Base-by-base conservation (phyloP, 2,797 vertebrate genomes). In the Prunella strophiata region DNA sequence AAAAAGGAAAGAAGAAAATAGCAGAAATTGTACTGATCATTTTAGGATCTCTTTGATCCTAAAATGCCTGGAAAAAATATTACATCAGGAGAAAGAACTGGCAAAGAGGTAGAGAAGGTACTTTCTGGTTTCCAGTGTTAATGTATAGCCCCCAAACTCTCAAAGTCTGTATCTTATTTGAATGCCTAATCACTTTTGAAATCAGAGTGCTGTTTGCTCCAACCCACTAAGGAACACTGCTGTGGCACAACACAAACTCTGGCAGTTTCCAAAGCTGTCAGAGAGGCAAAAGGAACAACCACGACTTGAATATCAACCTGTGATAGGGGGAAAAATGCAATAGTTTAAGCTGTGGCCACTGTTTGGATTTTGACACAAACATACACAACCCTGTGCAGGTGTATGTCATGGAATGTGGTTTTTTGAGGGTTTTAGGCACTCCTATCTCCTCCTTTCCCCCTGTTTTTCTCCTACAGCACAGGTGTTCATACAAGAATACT, bases 381-480 rank as follows among this genome's bases (percentile, higher is more conserved):
- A 32, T 14, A 22, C 11, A 21, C 23, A 57, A 5, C 8, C 27
- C 32, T 75, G 36, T 1, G 3, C 32, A 55, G 23, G 25, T 51
- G 15, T 40, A 26, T 22, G 13, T 15, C 7, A n/a, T 30, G 17
- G 38, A 85, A 65, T 61, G 23, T 14, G 3, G 16, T 74, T 23
- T 72, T 52, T 47, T 18, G 21, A 68, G 21, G 30, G 11, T 26
- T 85, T 74, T 32, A 51, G 42, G 38, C 23, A 43, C 25, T 65
- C 8, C 0, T 29, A 2, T 59, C 1, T 0, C 30, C 48, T 47
- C 18, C 15, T 61, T 22, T 50, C 11, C 15, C 14, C 15, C 14
- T 19, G 9, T 32, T 84, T 79, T 48, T 80, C 32, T 86, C 23
- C 29, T 47, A 17, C 1, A 6, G 26, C 29, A 15, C 16, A 73